These are phyloP conservation scores for Orcinus orca DNA, from an alignment of 2,113 vertebrate species.

Conservation along the genomic window DNA sequence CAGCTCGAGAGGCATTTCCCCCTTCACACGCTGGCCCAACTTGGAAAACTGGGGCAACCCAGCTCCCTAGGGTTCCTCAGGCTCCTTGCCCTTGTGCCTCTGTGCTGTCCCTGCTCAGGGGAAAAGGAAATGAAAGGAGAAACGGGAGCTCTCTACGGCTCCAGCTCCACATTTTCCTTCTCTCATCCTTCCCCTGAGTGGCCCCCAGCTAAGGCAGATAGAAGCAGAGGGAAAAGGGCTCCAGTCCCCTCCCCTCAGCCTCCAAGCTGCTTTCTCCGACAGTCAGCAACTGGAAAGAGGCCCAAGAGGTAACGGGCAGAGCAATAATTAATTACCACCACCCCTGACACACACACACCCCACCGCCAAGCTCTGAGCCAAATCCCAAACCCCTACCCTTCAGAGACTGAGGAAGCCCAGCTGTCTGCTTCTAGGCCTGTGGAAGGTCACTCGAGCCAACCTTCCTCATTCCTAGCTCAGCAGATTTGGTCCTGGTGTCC, in stretches of 20 bases:
- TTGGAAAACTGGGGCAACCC: not conserved
- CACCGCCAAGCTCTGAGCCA: not conserved
- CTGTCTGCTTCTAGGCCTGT: not conserved
- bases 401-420: conserved; percentile 30
- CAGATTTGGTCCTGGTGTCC: not conserved
- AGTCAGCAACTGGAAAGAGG: not conserved
- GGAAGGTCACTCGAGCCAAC: not conserved
- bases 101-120: not conserved
- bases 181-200: not conserved
- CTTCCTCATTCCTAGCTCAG: conserved; percentile 18
- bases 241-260: not conserved
- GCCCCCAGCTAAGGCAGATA: not conserved
- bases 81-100: not conserved
- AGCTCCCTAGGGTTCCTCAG: not conserved
- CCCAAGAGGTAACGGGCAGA: not conserved
- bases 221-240: not conserved
- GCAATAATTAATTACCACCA: not conserved
- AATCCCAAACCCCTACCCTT: not conserved
- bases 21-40: not conserved
- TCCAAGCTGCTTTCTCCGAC: not conserved
- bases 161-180: not conserved
- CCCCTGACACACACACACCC: not conserved
- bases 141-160: fast-evolving
- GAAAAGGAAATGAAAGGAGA: not conserved
- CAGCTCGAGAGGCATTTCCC: not conserved